A percentile compares a stretch with the other conserved stretches of the same genome.
Evolutionary conservation across 2,888 invertebrate genomes (phyloP).

Genomic region (Amphiduros pacificus): DNA sequence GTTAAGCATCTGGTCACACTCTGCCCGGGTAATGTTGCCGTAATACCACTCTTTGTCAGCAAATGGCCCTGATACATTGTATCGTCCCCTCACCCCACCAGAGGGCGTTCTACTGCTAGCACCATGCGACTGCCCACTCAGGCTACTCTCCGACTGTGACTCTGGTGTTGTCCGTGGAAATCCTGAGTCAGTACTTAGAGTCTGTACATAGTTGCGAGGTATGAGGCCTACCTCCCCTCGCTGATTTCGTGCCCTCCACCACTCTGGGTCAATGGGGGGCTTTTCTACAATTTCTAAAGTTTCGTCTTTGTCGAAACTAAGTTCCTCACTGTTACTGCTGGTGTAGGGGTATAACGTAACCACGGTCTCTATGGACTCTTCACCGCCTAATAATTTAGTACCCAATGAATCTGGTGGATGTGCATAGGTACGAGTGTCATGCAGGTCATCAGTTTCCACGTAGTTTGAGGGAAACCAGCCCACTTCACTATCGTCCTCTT

Average conservation of each 20-base stretch:
- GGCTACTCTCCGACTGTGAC: conserved; percentile 54
- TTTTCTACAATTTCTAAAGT: conserved; percentile 92
- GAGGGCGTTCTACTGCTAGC: conserved; percentile 30
- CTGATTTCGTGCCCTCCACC: conserved; percentile 94
- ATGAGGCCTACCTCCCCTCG: conserved; percentile 92
- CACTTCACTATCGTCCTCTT: conserved; percentile 60
- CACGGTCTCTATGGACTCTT: conserved; percentile 78
- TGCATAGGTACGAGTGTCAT: conserved; percentile 38
- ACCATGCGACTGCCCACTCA: conserved; percentile 31
- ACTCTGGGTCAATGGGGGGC: conserved; percentile 96
- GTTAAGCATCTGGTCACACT: conserved; percentile 94
- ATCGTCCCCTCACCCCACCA: conserved; percentile 19
- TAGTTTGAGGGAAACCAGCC: conserved; percentile 99
- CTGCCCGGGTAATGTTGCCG: conserved; percentile 91
- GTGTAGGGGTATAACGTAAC: conserved; percentile 83
- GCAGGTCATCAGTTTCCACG: conserved; percentile 64
- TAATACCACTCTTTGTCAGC: conserved; percentile 84
- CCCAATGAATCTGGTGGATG: conserved; percentile 39
- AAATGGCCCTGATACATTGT: conserved; percentile 51
- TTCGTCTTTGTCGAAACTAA: conserved; percentile 96
- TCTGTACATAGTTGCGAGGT: conserved; percentile 68
- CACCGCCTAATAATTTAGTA: conserved; percentile 6
- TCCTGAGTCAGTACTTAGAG: conserved; percentile 38
- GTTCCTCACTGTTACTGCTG: conserved; percentile 80
- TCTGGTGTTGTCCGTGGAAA: conserved; percentile 43